Evolutionary conservation across 2,797 vertebrate species (phyloP), one percentile per base, ranked within the genome.

Genomic region (Hoplostethus mediterraneus): DNA sequence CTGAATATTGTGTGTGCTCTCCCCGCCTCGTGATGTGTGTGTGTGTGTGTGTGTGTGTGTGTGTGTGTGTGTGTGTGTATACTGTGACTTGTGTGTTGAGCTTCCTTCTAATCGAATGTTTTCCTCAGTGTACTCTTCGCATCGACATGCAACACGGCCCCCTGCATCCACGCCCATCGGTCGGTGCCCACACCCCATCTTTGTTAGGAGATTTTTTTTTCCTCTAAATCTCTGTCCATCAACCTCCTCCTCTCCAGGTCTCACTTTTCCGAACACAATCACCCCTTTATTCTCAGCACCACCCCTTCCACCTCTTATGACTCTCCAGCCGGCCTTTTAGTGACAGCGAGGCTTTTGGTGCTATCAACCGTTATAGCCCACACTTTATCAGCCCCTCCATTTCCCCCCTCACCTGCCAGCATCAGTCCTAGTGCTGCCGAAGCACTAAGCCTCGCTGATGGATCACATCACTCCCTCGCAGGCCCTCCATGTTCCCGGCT

Each of bases 321-420:
- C 48, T 84, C 77, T 75, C 71, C 85, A 79, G 81, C 85, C 84
- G 52, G 63, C 82, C 81, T 66, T 52, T 65, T 55, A 33, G 80
- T 85, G 91, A 90, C 90, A 90, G 88, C 89, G 84, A 72, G 80
- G 80, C 87, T 78, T 78, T 77, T 79, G 89, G 77, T 92, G 90
- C 89, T 90, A 87, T 92, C 87, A 84, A 96, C 94, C 95, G 94
- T 93, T 94, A 95, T 93, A 96, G 89, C 85, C 90, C 93, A 92
- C 95, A 90, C 90, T 95, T 95, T 95, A 95, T 96, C 92, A 94
- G 94, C 91, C 91, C 94, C 90, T 87, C 89, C 82, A 78, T 85
- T 79, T n/a, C n/a, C 81, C 87, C 53, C 72, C 21, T 87, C 75
- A 82, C 88, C 90, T 90, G 81, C 86, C 85, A 71, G 85, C 83